phyloP scores from a whole-genome alignment of 2,113 vertebrate species.

The Andinoacara biseriatus region DNA sequence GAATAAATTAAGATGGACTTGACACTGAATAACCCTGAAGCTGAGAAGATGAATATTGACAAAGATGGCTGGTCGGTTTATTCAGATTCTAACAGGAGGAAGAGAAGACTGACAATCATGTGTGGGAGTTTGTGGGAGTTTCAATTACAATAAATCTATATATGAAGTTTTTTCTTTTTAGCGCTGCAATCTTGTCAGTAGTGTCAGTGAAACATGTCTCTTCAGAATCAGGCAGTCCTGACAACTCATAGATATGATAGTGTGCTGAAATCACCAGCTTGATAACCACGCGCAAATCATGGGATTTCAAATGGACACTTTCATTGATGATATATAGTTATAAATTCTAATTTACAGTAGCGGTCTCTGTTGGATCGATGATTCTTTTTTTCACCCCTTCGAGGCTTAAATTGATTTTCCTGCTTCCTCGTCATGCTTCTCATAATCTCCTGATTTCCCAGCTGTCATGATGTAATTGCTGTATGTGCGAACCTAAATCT shows the following conservation, averaged over 20 bases:
- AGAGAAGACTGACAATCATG: neutral
- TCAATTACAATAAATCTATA: constrained; percentile 4
- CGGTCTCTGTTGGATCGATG: neutral
- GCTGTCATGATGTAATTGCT: neutral
- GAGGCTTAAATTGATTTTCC: neutral
- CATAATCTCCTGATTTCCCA: constrained; percentile 5
- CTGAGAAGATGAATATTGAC: neutral
- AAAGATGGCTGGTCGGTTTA: neutral
- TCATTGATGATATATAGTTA: neutral
- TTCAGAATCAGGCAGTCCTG: neutral
- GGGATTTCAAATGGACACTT: neutral
- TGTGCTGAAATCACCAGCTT: neutral
- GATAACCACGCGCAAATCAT: neutral
- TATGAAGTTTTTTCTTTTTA: neutral
- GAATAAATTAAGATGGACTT: neutral
- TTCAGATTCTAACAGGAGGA: neutral
- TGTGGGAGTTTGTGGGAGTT: neutral
- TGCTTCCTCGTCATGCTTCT: neutral
- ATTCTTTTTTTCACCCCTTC: neutral
- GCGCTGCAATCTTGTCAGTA: neutral
- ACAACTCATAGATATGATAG: neutral
- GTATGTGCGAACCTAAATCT: neutral
- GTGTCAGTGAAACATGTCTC: neutral
- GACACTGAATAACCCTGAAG: neutral
- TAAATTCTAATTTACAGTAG: neutral